These are phyloP conservation scores for Camponotus floridanus DNA, from an alignment of 1,140 invertebrate species.

Conservation along the genomic window DNA sequence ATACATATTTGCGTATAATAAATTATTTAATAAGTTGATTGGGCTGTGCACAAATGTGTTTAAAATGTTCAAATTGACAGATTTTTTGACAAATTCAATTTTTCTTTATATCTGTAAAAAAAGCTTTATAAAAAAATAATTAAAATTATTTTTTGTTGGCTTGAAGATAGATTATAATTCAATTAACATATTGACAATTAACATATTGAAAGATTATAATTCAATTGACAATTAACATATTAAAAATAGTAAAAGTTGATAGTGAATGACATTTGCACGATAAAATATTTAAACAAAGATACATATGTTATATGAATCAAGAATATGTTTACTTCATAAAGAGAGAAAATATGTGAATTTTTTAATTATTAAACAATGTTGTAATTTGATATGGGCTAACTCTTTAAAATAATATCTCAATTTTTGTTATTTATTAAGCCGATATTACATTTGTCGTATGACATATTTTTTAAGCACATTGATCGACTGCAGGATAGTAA, in stretches of 20 bases:
- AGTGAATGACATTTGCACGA: background rate
- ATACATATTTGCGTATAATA: background rate
- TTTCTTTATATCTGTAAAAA: too few relatives aligned
- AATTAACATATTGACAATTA: background rate
- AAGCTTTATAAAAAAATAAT: background rate
- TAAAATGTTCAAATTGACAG: background rate
- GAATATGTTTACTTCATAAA: too few relatives aligned
- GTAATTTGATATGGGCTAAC: background rate
- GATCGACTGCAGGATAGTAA: too few relatives aligned
- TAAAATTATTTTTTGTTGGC: background rate
- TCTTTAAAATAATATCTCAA: conserved; percentile 1
- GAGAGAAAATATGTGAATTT: background rate
- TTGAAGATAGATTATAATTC: background rate
- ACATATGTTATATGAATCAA: background rate
- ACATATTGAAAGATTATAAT: background rate
- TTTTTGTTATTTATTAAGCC: background rate
- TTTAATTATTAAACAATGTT: background rate
- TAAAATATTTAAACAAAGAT: background rate
- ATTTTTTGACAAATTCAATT: background rate
- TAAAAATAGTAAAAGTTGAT: conserved; percentile 3
- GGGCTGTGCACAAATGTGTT: too few relatives aligned
- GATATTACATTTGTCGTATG: too few relatives aligned
- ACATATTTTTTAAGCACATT: too few relatives aligned
- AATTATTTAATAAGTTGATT: conserved; percentile 13
- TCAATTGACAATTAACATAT: background rate